Base-by-base conservation (phyloP, 2,113 vertebrate genomes). In the Oreotrochilus melanogaster region DNA sequence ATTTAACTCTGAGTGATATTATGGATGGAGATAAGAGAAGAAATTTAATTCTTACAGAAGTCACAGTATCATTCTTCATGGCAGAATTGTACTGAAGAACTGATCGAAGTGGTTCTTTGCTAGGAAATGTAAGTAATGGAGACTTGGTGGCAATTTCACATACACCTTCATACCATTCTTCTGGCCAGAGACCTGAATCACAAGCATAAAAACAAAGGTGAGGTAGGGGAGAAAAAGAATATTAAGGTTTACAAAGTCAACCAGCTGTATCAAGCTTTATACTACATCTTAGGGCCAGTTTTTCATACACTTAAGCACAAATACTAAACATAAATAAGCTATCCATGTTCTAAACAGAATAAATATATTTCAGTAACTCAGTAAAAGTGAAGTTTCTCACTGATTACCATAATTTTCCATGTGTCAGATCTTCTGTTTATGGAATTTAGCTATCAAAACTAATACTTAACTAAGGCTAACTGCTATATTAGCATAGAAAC, bases 121-220 rank as follows among this genome's bases (percentile, higher is more conserved):
- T 99, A 66, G 99, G 99, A 78, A 99, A 99, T 4, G 99, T 99
- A 71, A 99, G 98, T 61, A 99, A 97, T 0, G 99, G 99, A 28
- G 99, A 99, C 93, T 99, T 99, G 89, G 99, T 99, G 67, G 99
- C 99, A 47, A 99, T 99, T 95, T 99, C 99, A 97, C 99, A 99
- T 45, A 99, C 99, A 4, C 99, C 99, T 91, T 99, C 99, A 28
- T 99, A 99, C 99, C 99, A 99, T 64, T 99, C 99, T 92, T 99
- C 99, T 9, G 99, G 99, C 99, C 99, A 99, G 74, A 99, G 98
- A 74, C 99, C 99, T 99, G 85, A 3, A 91, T 64, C n/a, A 84
- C 18, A 74, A 86, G 25, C 1, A 56, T 6, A 78, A 70, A 64
- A 13, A 62, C 19, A 33, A 64, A 62, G 8, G 27, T 48, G 10